Evolutionary conservation across 53 echinoderm and acorn worm genomes (phyloP), one percentile per base, ranked within the genome.

Genomic region (Apostichopus leukothele): DNA sequence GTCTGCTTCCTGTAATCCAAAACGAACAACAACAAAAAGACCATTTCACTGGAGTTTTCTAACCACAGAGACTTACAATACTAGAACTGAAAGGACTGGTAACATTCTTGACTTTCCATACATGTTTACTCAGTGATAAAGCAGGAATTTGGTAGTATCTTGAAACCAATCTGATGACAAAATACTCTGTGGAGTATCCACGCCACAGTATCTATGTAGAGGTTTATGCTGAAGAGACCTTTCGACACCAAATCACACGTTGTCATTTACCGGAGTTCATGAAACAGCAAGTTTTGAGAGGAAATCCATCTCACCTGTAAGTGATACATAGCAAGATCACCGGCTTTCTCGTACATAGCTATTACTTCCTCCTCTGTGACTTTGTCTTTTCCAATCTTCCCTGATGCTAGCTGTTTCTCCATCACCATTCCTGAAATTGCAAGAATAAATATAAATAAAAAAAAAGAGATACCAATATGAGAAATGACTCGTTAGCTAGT

Each of bases 281-380:
- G 39, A 39, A 39, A 39, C 39, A 1, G 39, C 39, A 39, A 39
- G 39, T 39, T 39, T 39, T 0, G 39, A 39, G 39, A 39, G 39
- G 39, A 39, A 39, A 3, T 39, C 39, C 39, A 39, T 39, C 39
- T 39, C 67, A 93, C 96, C 93, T 96, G 96, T 67, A 96, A 76
- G 68, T 97, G 95, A 60, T 85, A 92, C 73, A 97, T 91, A n/a
- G 97, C 97, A 59, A 97, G 67, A 51, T 97, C 97, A 10, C 95
- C 97, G 19, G 95, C 95, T 73, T 91, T 95, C 86, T 97, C 96
- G 89, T 93, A 97, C 89, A 91, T 92, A 5, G 86, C 76, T 19
- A 93, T 88, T 11, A 97, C 94, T 14, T 94, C 90, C 9, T 88
- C 93, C 59, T 89, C 94, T 7, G 76, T 88, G 73, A 91, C 89